Conservation (phyloP, 2,888 invertebrate species). For the Myathropa florea region DNA sequence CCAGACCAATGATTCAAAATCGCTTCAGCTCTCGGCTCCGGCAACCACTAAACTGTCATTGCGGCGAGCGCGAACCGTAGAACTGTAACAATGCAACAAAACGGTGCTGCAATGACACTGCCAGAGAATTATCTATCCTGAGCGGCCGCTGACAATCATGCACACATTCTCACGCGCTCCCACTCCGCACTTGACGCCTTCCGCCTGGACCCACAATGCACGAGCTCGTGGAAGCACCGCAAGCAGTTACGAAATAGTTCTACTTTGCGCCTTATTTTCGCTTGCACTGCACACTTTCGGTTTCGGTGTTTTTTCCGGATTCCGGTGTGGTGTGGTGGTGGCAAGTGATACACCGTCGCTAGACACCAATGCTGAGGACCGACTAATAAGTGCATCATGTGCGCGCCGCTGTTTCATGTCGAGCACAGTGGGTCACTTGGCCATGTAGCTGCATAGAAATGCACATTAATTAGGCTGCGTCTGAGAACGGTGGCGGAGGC, state of each 20-base stretch:
- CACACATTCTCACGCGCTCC: background rate
- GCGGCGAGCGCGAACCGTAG: slow-evolving; percentile 12
- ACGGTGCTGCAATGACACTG: background rate
- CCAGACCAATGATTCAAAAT: background rate
- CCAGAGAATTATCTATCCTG: slow-evolving; percentile 7
- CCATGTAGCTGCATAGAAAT: slow-evolving; percentile 23
- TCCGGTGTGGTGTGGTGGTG: slow-evolving; percentile 8
- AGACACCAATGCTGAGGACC: slow-evolving; percentile 51
- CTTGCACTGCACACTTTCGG: slow-evolving; percentile 23
- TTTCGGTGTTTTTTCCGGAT: slow-evolving; percentile 50
- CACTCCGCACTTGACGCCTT: background rate
- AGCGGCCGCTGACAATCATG: background rate
- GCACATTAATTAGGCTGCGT: slow-evolving; percentile 44
- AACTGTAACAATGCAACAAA: slow-evolving; percentile 18
- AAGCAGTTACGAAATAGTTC: slow-evolving; percentile 41
- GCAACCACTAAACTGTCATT: slow-evolving; percentile 50
- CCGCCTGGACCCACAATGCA: background rate
- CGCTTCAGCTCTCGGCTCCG: slow-evolving; percentile 9
- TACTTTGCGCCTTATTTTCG: slow-evolving; percentile 22
- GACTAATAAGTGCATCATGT: slow-evolving; percentile 57
- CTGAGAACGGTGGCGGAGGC: slow-evolving; percentile 32
- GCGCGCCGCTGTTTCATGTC: slow-evolving; percentile 35
- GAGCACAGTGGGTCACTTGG: slow-evolving; percentile 49
- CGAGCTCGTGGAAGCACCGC: slow-evolving; percentile 3
- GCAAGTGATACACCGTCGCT: slow-evolving; percentile 20